Conservation (phyloP, 2,113 vertebrate species). For the Urocynchramus pylzowi region DNA sequence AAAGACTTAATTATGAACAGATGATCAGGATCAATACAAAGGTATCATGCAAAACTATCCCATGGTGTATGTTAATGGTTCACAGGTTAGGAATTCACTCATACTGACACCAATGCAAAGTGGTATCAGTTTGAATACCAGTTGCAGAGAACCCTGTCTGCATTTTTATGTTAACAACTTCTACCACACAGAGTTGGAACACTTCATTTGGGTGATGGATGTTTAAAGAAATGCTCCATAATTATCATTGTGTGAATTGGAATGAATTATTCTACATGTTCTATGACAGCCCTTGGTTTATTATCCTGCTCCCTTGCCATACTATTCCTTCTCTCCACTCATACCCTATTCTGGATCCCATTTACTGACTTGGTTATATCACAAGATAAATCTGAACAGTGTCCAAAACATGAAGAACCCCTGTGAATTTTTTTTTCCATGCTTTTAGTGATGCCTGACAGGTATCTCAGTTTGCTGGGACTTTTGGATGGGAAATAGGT, state of each 20-base stretch:
- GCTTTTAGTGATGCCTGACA: not conserved
- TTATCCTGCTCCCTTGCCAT: not conserved
- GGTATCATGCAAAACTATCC: not conserved
- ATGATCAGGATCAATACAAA: not conserved
- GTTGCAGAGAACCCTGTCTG: not conserved
- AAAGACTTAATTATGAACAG: not conserved
- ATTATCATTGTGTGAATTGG: not conserved
- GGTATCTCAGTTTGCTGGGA: not conserved
- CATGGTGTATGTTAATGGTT: not conserved
- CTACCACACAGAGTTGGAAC: not conserved
- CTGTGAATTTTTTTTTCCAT: not conserved
- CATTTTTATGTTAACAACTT: conserved; percentile 43
- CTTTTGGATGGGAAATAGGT: not conserved
- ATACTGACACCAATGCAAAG: not conserved
- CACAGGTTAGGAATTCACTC: not conserved
- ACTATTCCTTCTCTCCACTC: not conserved
- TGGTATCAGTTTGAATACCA: not conserved
- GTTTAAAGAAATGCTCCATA: not conserved
- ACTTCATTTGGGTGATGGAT: not conserved
- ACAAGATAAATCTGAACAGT: not conserved
- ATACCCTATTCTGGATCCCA: not conserved
- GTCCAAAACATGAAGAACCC: not conserved
- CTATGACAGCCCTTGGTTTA: not conserved
- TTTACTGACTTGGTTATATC: not conserved
- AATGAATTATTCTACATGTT: not conserved